Evolutionary conservation across 2,888 invertebrate species (phyloP), one percentile per base, ranked within the genome.

Genomic region (Nemapogon koenigi): DNA sequence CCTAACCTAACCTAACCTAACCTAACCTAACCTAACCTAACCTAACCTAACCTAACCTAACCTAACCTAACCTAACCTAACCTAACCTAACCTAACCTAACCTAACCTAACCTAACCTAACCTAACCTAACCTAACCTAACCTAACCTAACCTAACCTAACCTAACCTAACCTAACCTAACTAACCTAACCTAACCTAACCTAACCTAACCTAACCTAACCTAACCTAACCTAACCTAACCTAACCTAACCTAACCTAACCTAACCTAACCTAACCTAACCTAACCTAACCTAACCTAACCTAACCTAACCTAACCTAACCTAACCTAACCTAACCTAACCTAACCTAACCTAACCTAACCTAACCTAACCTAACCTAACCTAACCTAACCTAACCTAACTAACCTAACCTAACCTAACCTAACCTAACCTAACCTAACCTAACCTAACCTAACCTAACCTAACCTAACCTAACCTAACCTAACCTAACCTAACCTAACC

Each of bases 401-500:
- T 38, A 39, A 39, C 35, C 43, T 40, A 42, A 39, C 36, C 39
- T 33, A 44, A 49, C 45, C 43, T 41, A 41, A 47, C 42, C 45
- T 44, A 43, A 49, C 41, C 48, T 37, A 37, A 37, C 35, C 35
- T 37, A 37, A 37, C 37, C 35, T 40, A 40, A 37, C 37, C 37
- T 39, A 39, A 39, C 39, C 47, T 46, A 38, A 47, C 41, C 46
- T 43, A 40, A 49, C 41, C 45, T 44, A 41, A 40, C 37, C 42
- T 36, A 35, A 39, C 39, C 39, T 35, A 39, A 35, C 38, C 35
- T 35, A 39, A 37, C n/a, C 40, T 43, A 44, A 41, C 46, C 44
- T 41, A 47, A 45, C 48, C 45, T 42, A 47, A 43, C 47, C 44
- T 43, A 46, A 44, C 47, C 43, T 41, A 43, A 45, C 46, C 45